Base-by-base conservation (phyloP, 2,113 vertebrate genomes). In the Rhadina sibilatrix region DNA sequence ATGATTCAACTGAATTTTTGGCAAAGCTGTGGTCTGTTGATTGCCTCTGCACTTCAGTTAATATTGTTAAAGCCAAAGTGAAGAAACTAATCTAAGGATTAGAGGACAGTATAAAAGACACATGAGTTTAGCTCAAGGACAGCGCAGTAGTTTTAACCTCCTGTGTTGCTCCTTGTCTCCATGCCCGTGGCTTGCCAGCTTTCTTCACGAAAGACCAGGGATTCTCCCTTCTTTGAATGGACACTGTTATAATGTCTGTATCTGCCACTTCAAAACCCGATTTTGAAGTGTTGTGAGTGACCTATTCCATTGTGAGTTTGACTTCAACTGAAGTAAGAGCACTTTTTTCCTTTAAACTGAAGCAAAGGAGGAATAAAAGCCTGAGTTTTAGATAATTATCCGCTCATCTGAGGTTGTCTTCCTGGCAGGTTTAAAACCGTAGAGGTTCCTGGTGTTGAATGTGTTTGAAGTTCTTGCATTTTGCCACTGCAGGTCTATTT, bases 31-130 rank as follows among this genome's bases (percentile, higher is more conserved):
- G 50, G 53, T 93, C 64, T 93, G 71, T 47, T 90, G 83, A 78
- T 78, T 92, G 69, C 79, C 33, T 87, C 33, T 84, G 76, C 60
- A 42, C 60, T 90, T 88, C 56, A 77, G 76, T 81, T 97, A 78
- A 80, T 91, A 37, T 54, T 90, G 60, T 93, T 85, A 81, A 93
- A 94, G 68, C 44, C 44, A 68, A 64, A 71, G 66, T 35, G 31
- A 64, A 88, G 90, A 90, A 94, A 64, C 49, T 89, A 76, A 83
- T 85, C 79, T 93, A 42, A 66, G 53, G 77, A 89, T 90, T 89
- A 87, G 61, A 86, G 80, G 60, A 53, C 33, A 20, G n/a, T 76
- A 20, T 46, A 57, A 75, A 72, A 89, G 49, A 33, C 53, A 27
- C 12, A 10, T 8, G 63, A n/a, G 59, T 77, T 87, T 87, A 85